Evolutionary conservation across 1,140 invertebrate species (phyloP).

Genomic region (Magallana gigas): DNA sequence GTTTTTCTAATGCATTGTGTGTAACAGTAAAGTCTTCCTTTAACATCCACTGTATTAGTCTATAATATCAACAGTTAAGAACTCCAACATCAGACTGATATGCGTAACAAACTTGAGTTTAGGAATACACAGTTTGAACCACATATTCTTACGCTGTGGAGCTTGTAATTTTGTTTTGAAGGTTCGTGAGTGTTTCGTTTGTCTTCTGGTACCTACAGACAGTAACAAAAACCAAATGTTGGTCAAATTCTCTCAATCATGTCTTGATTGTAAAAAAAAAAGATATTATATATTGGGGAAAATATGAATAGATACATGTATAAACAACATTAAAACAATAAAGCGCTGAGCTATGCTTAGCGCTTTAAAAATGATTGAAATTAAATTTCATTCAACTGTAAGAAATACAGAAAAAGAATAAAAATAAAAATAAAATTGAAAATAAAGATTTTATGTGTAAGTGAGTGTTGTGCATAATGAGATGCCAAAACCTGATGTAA

Average conservation of each 20-base stretch:
- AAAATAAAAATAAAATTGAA: no score
- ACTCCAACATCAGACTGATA: slow-evolving; percentile 11
- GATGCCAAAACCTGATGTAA: no score
- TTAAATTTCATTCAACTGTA: not conserved
- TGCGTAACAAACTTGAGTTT: slow-evolving; percentile 26
- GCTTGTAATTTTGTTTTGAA: slow-evolving; percentile 52
- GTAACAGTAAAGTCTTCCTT: slow-evolving; percentile 32
- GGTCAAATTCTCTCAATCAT: not conserved
- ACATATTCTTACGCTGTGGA: slow-evolving; percentile 50
- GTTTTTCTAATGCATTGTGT: not conserved
- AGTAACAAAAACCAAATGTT: slow-evolving; percentile 2
- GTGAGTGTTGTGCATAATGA: not conserved
- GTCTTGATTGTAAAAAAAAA: not conserved
- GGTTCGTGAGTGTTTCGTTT: slow-evolving; percentile 52
- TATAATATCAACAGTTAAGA: not conserved
- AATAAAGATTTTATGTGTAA: not conserved
- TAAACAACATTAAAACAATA: not conserved
- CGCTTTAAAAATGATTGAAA: not conserved
- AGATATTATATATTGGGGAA: not conserved
- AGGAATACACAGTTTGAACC: slow-evolving; percentile 9
- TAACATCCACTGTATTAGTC: not conserved
- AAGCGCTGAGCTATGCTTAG: not conserved
- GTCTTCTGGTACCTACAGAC: slow-evolving; percentile 53
- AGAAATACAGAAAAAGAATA: no score
- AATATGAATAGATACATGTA: not conserved